Evolutionary conservation across 2,888 invertebrate species (phyloP).

Genomic region (Drosophila tripunctata): DNA sequence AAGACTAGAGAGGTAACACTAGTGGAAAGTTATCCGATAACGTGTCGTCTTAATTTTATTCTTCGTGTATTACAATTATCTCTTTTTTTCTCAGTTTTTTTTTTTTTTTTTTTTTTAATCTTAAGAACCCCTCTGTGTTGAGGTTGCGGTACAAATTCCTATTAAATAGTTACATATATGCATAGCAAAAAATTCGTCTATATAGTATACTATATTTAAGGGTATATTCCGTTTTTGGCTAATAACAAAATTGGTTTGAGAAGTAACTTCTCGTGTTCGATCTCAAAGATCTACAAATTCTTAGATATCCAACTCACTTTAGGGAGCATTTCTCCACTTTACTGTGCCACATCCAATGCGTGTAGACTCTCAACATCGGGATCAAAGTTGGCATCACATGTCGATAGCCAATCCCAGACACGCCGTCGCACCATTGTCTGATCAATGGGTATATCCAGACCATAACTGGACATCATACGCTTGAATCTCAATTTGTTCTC

Average conservation of each 20-base stretch:
- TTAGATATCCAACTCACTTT: constrained; percentile 16
- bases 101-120: constrained; percentile 12
- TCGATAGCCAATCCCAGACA: constrained; percentile 88
- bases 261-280: constrained; percentile 37
- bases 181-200: constrained; percentile 48
- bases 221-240: constrained; percentile 24
- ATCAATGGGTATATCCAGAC: constrained; percentile 88
- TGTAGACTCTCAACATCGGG: constrained; percentile 81
- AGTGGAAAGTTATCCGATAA: constrained; percentile 75
- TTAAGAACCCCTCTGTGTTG: constrained; percentile 13
- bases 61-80: constrained; percentile 24
- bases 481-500: constrained; percentile 86
- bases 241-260: constrained; percentile 28
- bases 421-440: constrained; percentile 87
- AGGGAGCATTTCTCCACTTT: constrained; percentile 22
- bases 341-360: constrained; percentile 72
- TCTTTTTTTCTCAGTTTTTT: constrained; percentile 1
- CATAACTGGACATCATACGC: constrained; percentile 86
- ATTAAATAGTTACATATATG: constrained; percentile 32
- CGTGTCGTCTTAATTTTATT: constrained; percentile 37
- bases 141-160: constrained; percentile 26
- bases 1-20: constrained; percentile 78
- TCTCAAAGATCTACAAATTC: constrained; percentile 53
- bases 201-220: constrained; percentile 9
- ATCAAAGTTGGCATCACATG: constrained; percentile 85